Percentiles rank a stretch among this genome's conserved stretches.
These are phyloP conservation scores for Melipona bicolor DNA, from an alignment of 2,888 invertebrate genomes.

Conservation along the genomic window DNA sequence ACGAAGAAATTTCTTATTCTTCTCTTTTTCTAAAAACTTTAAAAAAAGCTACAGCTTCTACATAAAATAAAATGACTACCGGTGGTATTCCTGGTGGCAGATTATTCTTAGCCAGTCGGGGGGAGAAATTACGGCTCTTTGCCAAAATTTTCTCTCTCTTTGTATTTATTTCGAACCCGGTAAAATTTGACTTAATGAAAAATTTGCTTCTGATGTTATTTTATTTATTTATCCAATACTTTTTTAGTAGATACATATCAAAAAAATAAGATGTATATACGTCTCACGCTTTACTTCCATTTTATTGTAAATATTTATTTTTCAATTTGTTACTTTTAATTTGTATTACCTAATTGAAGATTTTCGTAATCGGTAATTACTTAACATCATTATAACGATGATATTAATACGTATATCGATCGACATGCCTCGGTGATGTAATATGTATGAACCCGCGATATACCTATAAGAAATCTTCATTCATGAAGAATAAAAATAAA, in stretches of 20 bases:
- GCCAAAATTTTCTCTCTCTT: constrained; percentile 71
- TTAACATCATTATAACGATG: constrained; percentile 19
- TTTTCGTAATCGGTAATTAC: constrained; percentile 28
- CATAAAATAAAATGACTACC: constrained; percentile 65
- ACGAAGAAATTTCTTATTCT: neutral
- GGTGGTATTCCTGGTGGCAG: constrained; percentile 71
- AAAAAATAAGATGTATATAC: neutral
- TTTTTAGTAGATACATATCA: neutral
- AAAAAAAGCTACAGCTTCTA: constrained; percentile 20
- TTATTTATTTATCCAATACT: constrained; percentile 6
- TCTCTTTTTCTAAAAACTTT: constrained; percentile 5
- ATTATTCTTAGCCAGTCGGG: constrained; percentile 78
- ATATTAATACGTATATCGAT: constrained; percentile 45
- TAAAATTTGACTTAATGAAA: constrained; percentile 44
- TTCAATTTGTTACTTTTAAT: neutral
- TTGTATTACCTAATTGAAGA: constrained; percentile 7
- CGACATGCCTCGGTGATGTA: constrained; percentile 33
- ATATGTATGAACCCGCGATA: constrained; percentile 7
- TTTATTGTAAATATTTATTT: constrained; percentile 27
- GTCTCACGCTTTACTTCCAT: neutral
- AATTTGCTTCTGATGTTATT: constrained; percentile 7
- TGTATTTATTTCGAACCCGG: constrained; percentile 68
- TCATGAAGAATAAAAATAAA: neutral
- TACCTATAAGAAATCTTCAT: constrained; percentile 10
- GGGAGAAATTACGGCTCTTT: constrained; percentile 74